Percentiles rank a stretch among this genome's conserved stretches.
Conservation (phyloP, 1,140 invertebrate species). For the Drosophila nigrodunni region DNA sequence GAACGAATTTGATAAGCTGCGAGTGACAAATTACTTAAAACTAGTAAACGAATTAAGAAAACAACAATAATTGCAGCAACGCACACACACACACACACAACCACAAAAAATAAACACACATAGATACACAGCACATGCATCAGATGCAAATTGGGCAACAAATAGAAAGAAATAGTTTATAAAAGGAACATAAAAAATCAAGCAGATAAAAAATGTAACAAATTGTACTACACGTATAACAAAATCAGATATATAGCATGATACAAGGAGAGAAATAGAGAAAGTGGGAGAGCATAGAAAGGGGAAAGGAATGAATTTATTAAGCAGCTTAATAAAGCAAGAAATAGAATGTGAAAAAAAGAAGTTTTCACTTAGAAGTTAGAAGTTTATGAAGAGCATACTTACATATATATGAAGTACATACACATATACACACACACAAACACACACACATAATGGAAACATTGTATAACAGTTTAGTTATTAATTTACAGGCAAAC, state of each 20-base stretch:
- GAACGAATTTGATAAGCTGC: conserved; percentile 40
- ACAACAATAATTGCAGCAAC: conserved; percentile 54
- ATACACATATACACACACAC: no score
- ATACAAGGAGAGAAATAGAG: conserved; percentile 25
- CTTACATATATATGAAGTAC: conserved; percentile 69
- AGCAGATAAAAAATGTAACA: conserved; percentile 24
- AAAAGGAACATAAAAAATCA: conserved; percentile 26
- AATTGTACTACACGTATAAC: conserved; percentile 50
- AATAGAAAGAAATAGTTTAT: conserved; percentile 53
- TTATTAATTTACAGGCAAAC: conserved; percentile 75
- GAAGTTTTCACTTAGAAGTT: conserved; percentile 37
- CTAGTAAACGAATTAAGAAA: conserved; percentile 59
- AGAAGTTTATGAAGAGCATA: conserved; percentile 68
- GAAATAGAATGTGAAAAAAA: conserved; percentile 2
- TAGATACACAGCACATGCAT: conserved; percentile 56
- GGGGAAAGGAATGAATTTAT: conserved; percentile 67
- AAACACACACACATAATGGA: conserved; percentile 39
- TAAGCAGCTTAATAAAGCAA: conserved; percentile 75
- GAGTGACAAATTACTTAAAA: conserved; percentile 75
- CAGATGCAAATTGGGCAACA: conserved; percentile 48
- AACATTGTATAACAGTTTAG: conserved; percentile 65
- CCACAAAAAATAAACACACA: conserved; percentile 7
- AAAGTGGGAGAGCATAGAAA: conserved; percentile 25
- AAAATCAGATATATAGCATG: conserved; percentile 25
- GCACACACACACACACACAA: conserved; percentile 47